Base-by-base conservation (phyloP, 2,113 vertebrate species). In the Corythornis madagascariensis region DNA sequence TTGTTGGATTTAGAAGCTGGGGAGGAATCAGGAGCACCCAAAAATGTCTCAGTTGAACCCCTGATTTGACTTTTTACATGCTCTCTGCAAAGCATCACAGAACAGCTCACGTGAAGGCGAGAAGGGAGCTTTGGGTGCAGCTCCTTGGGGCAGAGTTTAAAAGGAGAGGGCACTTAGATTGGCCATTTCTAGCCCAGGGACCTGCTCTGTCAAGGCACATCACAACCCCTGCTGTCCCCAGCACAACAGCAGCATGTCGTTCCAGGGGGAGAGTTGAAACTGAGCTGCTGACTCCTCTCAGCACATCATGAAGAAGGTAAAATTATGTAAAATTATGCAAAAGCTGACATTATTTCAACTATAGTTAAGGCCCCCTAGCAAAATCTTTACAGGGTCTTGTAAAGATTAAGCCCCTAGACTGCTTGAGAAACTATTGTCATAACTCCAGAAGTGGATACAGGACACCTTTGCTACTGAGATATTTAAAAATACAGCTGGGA, bases 201-300 rank as follows among this genome's bases (percentile, higher is more conserved):
- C 9, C 56, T 22, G 24, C 61, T 71, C 48, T 13, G 12, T 4
- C 0, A 0, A 35, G 45, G 38, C 26, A n/a, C 40, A 13, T 18
- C 8, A 4, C 17, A 28, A 5, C 6, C 4, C 13, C 52, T 6
- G 8, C 9, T 6, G 20, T 16, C 53, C 43, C 29, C 71, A 21
- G 20, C 1, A 1, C n/a, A 26, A 16, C 0, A 0, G 61, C 0
- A 5, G 19, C 42, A 24, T 81, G 10, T 4, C 6, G 0, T 13
- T 61, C 55, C 52, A 61, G 20, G 31, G 29, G 5, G 20, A 69
- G 16, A 35, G 35, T 35, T 35, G 35, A 78, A 50, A 38, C 1
- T 2, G 43, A 75, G 40, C 57, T 72, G 35, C 29, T 26, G 53
- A 5, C 11, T 86, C 22, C 45, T 40, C 42, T 76, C 10, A 1